These are phyloP conservation scores for Agrotis ipsilon DNA, from an alignment of 2,888 invertebrate genomes.

Conservation along the genomic window DNA sequence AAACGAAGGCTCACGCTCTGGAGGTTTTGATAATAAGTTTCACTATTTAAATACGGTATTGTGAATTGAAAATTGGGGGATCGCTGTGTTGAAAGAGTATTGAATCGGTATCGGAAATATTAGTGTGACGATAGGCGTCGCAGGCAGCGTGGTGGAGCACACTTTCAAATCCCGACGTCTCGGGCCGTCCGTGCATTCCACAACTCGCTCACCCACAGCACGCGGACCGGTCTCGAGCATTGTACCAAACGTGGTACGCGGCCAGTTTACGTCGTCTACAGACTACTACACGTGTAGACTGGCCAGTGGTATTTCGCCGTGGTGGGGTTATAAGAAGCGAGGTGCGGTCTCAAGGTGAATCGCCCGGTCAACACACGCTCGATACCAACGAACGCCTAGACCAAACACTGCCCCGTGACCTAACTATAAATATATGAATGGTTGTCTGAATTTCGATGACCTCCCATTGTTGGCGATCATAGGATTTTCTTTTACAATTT, in stretches of 20 bases:
- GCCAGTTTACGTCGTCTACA: constrained; percentile 76
- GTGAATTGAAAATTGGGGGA: constrained; percentile 52
- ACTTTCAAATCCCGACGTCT: constrained; percentile 88
- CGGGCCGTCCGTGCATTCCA: constrained; percentile 89
- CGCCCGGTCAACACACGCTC: constrained; percentile 88
- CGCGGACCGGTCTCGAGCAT: constrained; percentile 88
- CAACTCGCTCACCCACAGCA: constrained; percentile 90
- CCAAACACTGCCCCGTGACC: constrained; percentile 86
- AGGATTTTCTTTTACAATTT: constrained; percentile 18
- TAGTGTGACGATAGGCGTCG: constrained; percentile 76
- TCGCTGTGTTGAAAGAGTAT: constrained; percentile 64
- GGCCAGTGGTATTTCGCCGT: constrained; percentile 71
- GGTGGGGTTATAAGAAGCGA: constrained; percentile 82
- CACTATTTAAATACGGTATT: constrained; percentile 31
- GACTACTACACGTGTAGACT: constrained; percentile 71
- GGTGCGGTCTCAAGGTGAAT: constrained; percentile 89
- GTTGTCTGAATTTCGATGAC: constrained; percentile 73
- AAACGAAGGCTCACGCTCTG: constrained; percentile 67
- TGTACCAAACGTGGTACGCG: constrained; percentile 85
- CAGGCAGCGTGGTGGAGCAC: constrained; percentile 72
- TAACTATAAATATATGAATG: constrained; percentile 79
- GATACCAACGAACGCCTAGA: constrained; percentile 85
- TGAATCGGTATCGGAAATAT: constrained; percentile 68
- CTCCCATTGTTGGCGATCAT: constrained; percentile 67
- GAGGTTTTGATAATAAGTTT: constrained; percentile 56